phyloP scores from a whole-genome alignment of 2,797 vertebrate species.

The Pyrocephalus nanus region DNA sequence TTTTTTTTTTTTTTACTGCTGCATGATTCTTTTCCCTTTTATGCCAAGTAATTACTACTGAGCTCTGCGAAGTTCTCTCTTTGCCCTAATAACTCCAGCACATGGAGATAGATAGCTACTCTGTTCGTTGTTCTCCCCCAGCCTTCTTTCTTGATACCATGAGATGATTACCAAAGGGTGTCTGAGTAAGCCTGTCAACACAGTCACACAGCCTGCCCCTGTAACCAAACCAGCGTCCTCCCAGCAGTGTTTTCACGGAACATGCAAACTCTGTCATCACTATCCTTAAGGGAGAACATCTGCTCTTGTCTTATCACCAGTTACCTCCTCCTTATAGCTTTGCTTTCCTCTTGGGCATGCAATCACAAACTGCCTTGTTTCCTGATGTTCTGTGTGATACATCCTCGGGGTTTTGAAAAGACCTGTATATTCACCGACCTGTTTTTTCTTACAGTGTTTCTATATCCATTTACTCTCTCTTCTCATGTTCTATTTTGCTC shows the following conservation, averaged over 20 bases:
- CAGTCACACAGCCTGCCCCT: background rate
- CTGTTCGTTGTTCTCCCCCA: background rate
- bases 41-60: background rate
- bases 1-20: background rate
- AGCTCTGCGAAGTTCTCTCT: constrained; percentile 1
- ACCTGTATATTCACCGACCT: background rate
- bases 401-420: background rate
- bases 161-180: background rate
- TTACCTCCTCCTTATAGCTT: background rate
- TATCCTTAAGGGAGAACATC: constrained; percentile 38
- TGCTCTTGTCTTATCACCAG: constrained; percentile 27
- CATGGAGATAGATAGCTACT: background rate
- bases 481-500: background rate
- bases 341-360: background rate
- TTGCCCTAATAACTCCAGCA: background rate
- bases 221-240: background rate
- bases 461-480: background rate
- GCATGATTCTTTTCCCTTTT: background rate
- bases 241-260: background rate
- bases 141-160: background rate
- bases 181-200: background rate
- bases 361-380: background rate
- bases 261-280: background rate
- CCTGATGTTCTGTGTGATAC: background rate
- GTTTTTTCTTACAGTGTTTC: background rate